Percentiles rank a stretch among this genome's conserved stretches.
Conservation (phyloP, 1,140 invertebrate species). For the Drosophila lacertosa region DNA sequence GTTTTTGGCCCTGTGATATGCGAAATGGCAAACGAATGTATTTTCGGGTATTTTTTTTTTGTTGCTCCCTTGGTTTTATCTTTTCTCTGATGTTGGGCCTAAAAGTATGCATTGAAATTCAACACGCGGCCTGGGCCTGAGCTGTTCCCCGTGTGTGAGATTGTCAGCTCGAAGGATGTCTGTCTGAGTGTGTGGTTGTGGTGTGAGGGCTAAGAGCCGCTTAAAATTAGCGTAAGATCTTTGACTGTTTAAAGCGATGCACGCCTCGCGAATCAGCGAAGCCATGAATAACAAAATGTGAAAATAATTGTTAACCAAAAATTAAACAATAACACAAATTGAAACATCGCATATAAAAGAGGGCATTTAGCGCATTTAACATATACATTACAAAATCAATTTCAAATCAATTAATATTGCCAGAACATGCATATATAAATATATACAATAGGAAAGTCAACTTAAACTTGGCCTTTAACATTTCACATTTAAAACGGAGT, state of each 20-base stretch:
- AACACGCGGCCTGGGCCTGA: conserved; percentile 70
- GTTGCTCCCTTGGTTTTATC: conserved; percentile 12
- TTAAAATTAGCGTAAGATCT: conserved; percentile 74
- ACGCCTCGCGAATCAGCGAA: conserved; percentile 10
- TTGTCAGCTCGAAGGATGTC: conserved; percentile 20
- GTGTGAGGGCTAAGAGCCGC: conserved; percentile 36
- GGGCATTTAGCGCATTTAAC: no score
- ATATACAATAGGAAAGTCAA: no score
- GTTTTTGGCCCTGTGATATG: conserved; percentile 45
- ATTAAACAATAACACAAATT: not conserved
- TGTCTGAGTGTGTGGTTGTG: conserved; percentile 2
- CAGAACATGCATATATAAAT: no score
- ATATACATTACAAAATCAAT: no score
- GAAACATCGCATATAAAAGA: not conserved
- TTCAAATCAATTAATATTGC: no score
- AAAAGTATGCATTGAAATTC: conserved; percentile 80
- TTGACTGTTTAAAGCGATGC: conserved; percentile 63
- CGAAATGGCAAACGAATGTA: conserved; percentile 78
- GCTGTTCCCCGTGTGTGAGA: conserved; percentile 26
- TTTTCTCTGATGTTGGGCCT: conserved; percentile 48
- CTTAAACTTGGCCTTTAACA: no score
- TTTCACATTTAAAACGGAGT: no score
- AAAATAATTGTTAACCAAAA: conserved; percentile 18
- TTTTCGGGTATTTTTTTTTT: conserved; percentile 57
- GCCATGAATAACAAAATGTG: conserved; percentile 33